Evolutionary conservation across 1,140 invertebrate genomes (phyloP).

Genomic region (Sitophilus oryzae): DNA sequence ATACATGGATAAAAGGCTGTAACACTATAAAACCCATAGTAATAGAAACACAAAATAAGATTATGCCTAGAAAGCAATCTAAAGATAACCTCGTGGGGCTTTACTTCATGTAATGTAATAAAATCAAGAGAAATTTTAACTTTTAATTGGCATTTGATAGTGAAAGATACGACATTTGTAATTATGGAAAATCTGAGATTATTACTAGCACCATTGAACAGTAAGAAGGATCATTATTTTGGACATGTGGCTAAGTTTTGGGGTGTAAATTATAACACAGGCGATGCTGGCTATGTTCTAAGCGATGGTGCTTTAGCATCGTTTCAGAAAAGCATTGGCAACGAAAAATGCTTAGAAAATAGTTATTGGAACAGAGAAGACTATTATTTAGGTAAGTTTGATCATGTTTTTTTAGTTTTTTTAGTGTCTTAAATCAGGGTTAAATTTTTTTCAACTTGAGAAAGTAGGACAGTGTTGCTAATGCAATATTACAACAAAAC

Average conservation of each 20-base stretch:
- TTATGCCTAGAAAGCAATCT: conserved; percentile 25
- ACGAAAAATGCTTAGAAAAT: conserved; percentile 21
- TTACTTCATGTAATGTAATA: conserved; percentile 28
- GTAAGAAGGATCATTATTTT: conserved; percentile 32
- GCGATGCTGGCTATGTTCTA: conserved; percentile 34
- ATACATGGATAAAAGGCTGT: conserved; percentile 36
- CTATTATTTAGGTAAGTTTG: conserved; percentile 21
- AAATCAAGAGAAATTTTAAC: conserved; percentile 13
- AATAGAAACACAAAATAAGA: conserved; percentile 22
- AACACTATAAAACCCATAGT: conserved; percentile 28
- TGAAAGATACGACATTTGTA: conserved; percentile 35
- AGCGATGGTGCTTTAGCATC: conserved; percentile 27
- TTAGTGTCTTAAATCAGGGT: too few relatives aligned
- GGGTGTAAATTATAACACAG: conserved; percentile 32
- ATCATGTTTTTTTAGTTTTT: neutral
- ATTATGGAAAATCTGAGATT: conserved; percentile 36
- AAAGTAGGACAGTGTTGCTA: too few relatives aligned
- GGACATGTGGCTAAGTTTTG: conserved; percentile 36
- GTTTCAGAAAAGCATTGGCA: conserved; percentile 25
- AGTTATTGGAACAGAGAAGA: conserved; percentile 36
- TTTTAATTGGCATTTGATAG: conserved; percentile 34
- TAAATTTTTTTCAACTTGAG: too few relatives aligned
- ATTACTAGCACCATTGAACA: conserved; percentile 29
- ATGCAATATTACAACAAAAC: too few relatives aligned
- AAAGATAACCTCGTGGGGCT: conserved; percentile 31